Conservation (phyloP, 2,113 vertebrate species). For the Sphaerodactylus townsendi region DNA sequence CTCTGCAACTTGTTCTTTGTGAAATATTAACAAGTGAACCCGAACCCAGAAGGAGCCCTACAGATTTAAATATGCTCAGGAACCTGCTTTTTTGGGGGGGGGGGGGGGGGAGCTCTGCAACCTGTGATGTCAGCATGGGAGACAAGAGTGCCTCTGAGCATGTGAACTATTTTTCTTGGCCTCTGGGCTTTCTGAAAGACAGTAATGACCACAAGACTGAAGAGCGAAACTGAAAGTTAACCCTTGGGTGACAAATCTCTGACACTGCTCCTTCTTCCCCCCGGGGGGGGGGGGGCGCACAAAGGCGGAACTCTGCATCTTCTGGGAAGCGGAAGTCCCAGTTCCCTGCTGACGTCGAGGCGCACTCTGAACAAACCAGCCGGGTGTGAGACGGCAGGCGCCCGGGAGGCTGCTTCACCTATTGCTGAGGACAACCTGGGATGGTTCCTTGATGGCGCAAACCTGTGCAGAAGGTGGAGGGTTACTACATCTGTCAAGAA, state of each 20-base stretch:
- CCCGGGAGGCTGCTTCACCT: background rate
- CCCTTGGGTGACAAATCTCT: background rate
- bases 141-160: background rate
- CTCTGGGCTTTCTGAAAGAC: background rate
- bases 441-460: too few relatives aligned
- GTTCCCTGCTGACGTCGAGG: background rate
- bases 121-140: background rate
- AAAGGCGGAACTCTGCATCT: background rate
- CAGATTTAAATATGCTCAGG: background rate
- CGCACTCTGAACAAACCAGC: background rate
- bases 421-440: background rate
- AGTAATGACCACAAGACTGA: background rate
- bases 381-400: background rate
- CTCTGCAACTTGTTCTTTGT: background rate
- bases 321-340: background rate
- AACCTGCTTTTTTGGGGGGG: background rate
- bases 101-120: too few relatives aligned
- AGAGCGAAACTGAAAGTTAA: background rate
- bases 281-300: too few relatives aligned
- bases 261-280: background rate
- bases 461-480: background rate
- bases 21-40: background rate
- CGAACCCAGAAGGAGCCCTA: background rate
- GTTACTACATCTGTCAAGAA: too few relatives aligned
- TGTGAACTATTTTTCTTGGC: background rate